Evolutionary conservation across 1,140 invertebrate species (phyloP), one percentile per base, ranked within the genome.

Genomic region (Holotrichia oblita): DNA sequence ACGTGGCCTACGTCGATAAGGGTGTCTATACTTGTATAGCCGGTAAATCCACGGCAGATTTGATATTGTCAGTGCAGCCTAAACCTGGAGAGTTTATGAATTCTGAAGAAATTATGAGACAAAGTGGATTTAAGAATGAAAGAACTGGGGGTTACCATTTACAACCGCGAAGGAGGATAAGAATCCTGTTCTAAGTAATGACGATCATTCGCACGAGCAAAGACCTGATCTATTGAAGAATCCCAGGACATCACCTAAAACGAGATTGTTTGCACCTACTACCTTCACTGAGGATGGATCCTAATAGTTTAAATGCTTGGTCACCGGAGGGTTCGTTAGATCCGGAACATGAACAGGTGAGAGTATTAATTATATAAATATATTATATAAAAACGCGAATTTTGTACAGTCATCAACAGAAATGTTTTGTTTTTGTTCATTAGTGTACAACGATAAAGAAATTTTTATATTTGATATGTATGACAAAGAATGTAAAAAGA

Each of bases 11-110:
- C 77, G 89, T 91, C 3, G 95, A 97, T 85, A 91, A 91, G 73
- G 96, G 95, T 12, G 87, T 93, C 4, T 98, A 97, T 84, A 94
- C 93, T 0, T 98, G 96, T 83, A 90, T 93, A 41, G 94, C 94
- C 48, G 93, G 93, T 40, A 89, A 91, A 77, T 94, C 93, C 20
- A 90, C 91, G 55, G 94, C 94, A 0, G 92, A 93, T 84, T 90
- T 95, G 72, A 91, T 90, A 0, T 87, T 96, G 14, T 90, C 91
- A 27, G 93, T 96, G 0, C 94, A 93, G 84, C 90, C 92, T 6
- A 89, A 92, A 77, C 93, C 94, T 1, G 92, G 92, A 41, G 94
- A 94, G 81, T 94, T 94, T 84, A 91, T 92, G 77, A 93, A 91
- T 44, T 94, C 93, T 55, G 94, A 95, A 83, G 92, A 95, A 85